phyloP scores from a whole-genome alignment of 2,888 invertebrate species.

The Diadegma fenestrale region DNA sequence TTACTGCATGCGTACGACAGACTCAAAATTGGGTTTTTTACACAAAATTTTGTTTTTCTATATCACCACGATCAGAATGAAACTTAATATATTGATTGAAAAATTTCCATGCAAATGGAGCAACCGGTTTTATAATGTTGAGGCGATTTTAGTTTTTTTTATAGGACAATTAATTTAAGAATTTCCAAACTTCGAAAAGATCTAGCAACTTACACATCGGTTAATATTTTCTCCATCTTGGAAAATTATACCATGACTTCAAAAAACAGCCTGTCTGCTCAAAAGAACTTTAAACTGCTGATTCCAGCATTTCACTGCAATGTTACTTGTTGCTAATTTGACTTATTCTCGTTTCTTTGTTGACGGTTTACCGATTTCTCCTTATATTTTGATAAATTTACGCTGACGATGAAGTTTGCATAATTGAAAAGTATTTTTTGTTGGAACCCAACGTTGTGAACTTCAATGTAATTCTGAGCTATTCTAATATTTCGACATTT shows the following conservation, averaged over 20 bases:
- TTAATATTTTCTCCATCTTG: slow-evolving; percentile 3
- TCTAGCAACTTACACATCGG: background rate
- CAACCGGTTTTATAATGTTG: background rate
- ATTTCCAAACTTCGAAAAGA: background rate
- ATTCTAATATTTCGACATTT: background rate
- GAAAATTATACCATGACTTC: background rate
- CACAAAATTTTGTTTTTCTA: background rate
- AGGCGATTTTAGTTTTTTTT: background rate
- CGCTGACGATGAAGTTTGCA: too few relatives aligned
- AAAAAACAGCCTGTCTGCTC: too few relatives aligned
- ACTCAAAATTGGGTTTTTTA: too few relatives aligned
- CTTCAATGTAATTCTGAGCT: too few relatives aligned
- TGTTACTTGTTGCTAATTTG: background rate
- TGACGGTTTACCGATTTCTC: background rate
- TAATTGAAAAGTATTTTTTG: too few relatives aligned
- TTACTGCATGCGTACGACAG: too few relatives aligned
- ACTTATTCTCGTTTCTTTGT: background rate
- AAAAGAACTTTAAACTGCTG: background rate
- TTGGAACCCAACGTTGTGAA: too few relatives aligned
- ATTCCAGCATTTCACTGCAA: background rate
- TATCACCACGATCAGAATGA: background rate
- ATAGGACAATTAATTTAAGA: background rate
- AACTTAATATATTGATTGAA: background rate
- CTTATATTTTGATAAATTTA: too few relatives aligned
- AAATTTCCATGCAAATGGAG: background rate